These are phyloP conservation scores for Plecturocebus donacophilus DNA, from an alignment of 2,113 vertebrate species.

Conservation along the genomic window DNA sequence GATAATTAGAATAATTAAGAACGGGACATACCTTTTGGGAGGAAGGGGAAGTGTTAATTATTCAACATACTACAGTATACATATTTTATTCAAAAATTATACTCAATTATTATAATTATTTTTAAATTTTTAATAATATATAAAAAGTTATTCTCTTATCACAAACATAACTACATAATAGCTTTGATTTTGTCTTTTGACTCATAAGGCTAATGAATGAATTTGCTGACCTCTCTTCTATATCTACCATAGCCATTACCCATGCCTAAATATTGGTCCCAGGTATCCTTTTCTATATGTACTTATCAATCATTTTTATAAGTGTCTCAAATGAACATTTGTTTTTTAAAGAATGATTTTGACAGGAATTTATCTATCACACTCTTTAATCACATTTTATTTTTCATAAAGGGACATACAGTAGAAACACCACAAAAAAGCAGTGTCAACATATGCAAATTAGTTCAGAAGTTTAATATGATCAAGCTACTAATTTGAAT, in stretches of 20 bases:
- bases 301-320: background rate
- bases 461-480: conserved; percentile 21
- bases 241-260: background rate
- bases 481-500: background rate
- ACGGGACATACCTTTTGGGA: background rate
- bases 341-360: background rate
- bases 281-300: background rate
- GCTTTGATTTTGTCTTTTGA: background rate
- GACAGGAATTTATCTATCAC: background rate
- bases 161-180: background rate
- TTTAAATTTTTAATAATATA: background rate
- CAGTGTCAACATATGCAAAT: background rate
- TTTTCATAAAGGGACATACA: background rate
- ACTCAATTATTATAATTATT: background rate
- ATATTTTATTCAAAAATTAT: background rate
- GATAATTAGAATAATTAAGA: background rate
- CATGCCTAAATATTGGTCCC: background rate
- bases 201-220: background rate
- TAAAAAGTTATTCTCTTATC: background rate
- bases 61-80: background rate
- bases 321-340: background rate
- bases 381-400: background rate
- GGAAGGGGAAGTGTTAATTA: background rate
- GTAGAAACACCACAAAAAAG: background rate
- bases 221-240: background rate